These are phyloP conservation scores for Glandiceps talaboti DNA, from an alignment of 53 echinoderm and acorn worm species.

Conservation along the genomic window DNA sequence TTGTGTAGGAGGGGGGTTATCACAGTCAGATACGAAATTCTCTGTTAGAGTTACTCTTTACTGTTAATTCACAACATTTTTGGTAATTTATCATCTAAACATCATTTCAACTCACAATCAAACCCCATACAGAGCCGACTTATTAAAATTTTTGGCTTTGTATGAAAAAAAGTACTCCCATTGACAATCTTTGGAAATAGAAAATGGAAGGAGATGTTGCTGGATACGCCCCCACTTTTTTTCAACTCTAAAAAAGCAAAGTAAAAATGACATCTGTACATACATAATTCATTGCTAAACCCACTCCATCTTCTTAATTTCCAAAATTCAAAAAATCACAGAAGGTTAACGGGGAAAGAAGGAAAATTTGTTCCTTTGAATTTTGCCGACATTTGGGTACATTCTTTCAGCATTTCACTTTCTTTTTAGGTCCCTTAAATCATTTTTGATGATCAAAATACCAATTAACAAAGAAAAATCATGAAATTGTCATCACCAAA, in stretches of 20 bases:
- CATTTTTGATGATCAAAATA: too few species aligned
- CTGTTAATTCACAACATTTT: background rate
- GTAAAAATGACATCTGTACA: background rate
- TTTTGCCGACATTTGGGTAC: too few species aligned
- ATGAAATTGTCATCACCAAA: too few species aligned
- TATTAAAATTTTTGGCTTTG: background rate
- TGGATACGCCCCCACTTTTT: background rate
- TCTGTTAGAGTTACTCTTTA: background rate
- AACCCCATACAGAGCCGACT: background rate
- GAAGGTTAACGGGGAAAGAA: background rate
- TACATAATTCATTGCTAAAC: background rate
- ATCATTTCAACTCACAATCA: background rate
- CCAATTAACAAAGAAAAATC: too few species aligned
- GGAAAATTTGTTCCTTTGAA: too few species aligned
- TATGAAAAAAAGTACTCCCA: background rate
- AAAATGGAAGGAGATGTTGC: background rate
- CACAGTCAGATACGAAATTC: background rate
- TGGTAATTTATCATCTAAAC: too few species aligned
- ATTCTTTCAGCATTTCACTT: too few species aligned
- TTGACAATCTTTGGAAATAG: background rate
- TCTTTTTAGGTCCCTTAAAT: too few species aligned
- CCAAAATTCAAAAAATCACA: background rate
- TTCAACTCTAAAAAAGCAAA: background rate
- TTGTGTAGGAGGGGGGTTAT: background rate
- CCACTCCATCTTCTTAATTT: background rate